phyloP scores from a whole-genome alignment of 2,113 vertebrate genomes.

The Crocuta crocuta region DNA sequence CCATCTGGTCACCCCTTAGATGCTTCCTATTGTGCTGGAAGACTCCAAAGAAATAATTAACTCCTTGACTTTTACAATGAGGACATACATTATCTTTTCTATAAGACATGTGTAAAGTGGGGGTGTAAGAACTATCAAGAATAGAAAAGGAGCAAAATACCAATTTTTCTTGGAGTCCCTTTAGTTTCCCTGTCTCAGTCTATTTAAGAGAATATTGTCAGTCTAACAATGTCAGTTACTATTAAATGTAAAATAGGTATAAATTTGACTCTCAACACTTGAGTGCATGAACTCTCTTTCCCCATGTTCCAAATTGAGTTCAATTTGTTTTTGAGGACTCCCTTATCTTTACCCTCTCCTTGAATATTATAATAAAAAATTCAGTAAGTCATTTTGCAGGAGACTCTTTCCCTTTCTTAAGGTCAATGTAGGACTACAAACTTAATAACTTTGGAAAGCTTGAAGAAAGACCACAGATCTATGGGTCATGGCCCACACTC shows the following conservation, averaged over 20 bases:
- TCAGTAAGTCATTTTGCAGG: neutral
- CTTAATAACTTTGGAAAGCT: neutral
- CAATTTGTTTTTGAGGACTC: neutral
- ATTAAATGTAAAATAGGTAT: neutral
- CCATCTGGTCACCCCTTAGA: neutral
- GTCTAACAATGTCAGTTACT: neutral
- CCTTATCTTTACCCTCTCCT: neutral
- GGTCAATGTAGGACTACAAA: neutral
- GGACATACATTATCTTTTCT: neutral
- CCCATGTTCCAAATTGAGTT: neutral
- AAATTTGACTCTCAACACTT: neutral
- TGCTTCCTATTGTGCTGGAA: neutral
- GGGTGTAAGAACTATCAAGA: neutral
- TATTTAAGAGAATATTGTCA: neutral
- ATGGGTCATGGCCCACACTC: neutral
- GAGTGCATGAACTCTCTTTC: neutral
- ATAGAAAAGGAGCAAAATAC: neutral
- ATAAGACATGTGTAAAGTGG: neutral
- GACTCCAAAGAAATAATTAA: neutral
- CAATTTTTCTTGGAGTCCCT: neutral
- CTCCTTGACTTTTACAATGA: neutral
- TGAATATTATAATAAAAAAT: conserved; percentile 39
- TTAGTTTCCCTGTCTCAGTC: neutral
- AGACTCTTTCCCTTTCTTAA: neutral
- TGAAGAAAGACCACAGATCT: neutral